Evolutionary conservation across 64 coral and sea anemone genomes (phyloP).

Genomic region (Porites australiensis): DNA sequence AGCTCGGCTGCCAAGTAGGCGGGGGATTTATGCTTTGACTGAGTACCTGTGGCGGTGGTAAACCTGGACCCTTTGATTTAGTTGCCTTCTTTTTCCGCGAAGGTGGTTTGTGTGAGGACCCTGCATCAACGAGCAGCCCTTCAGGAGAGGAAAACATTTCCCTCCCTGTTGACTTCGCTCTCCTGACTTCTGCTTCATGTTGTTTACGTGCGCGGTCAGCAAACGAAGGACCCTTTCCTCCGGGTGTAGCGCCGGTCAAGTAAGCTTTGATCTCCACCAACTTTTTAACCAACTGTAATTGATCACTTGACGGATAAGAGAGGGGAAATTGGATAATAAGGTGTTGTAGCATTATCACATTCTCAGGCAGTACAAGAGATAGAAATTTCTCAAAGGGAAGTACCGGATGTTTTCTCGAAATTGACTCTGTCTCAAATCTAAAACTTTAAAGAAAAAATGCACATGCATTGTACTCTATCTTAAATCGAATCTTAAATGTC

Average conservation of each 20-base stretch:
- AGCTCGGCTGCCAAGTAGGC: conserved; percentile 37
- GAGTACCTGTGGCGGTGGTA: conserved; percentile 34
- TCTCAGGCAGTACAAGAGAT: too few species aligned
- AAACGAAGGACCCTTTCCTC: conserved; percentile 37
- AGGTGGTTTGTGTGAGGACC: conserved; percentile 54
- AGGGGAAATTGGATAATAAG: too few species aligned
- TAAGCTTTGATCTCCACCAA: conserved; percentile 31
- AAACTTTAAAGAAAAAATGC: too few species aligned
- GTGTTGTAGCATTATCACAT: too few species aligned
- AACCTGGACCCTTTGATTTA: conserved; percentile 39
- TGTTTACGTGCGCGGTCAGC: not conserved
- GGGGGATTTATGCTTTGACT: conserved; percentile 16
- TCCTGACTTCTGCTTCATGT: not conserved
- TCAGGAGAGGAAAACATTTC: not conserved
- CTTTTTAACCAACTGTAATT: too few species aligned
- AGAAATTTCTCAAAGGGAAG: too few species aligned
- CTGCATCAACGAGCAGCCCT: conserved; percentile 39
- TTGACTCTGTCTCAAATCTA: too few species aligned
- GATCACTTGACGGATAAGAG: too few species aligned
- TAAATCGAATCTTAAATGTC: too few species aligned
- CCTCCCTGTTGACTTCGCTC: not conserved
- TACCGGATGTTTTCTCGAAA: too few species aligned
- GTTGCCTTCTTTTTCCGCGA: conserved; percentile 44
- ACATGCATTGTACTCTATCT: too few species aligned
- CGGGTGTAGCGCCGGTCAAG: not conserved